Evolutionary conservation across 2,888 invertebrate species (phyloP), one percentile per base, ranked within the genome.

Genomic region (Ochropacha duplaris): DNA sequence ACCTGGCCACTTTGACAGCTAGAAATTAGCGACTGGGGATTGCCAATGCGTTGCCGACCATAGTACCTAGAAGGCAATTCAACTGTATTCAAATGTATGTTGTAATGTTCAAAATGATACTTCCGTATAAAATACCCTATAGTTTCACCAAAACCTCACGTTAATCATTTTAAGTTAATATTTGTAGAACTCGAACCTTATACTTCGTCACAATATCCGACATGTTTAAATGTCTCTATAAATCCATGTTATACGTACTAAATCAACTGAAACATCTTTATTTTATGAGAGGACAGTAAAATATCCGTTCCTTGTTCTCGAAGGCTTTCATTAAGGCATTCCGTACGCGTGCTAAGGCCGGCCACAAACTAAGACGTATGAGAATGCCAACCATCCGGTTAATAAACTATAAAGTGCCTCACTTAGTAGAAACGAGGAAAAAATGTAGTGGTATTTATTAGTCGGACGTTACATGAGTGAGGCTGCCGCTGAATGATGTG

Each of bases 301-400:
- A 58, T 58, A 58, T 57, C 57, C 57, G 57, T 52, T 52, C 56
- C 55, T 54, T 31, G 50, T 55, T 54, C 39, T 54, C 49, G 22
- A 54, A 55, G 59, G 55, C 58, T 73, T 73, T 76, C 68, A 76
- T 77, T 73, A 77, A 44, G 58, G 31, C 65, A 72, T 72, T 68
- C 71, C 68, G 56, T 60, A 61, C 59, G 63, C 57, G 60, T 62
- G 50, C 34, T 52, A 50, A 54, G 19, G 19, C 19, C 44, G 44
- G 19, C 19, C 9, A 44, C 44, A 19, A 44, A 44, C 44, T 44
- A 44, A 44, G 44, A 44, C 44, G 44, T 44, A 44, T 2, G 44
- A 9, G 14, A 52, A 65, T 63, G 66, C 60, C n/a, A 55, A 57
- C 54, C 56, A 66, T 63, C 58, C 56, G 36, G 55, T 65, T 70